Evolutionary conservation across 2,888 invertebrate genomes (phyloP), one percentile per base, ranked within the genome.

Genomic region (Tubulanus polymorphus): DNA sequence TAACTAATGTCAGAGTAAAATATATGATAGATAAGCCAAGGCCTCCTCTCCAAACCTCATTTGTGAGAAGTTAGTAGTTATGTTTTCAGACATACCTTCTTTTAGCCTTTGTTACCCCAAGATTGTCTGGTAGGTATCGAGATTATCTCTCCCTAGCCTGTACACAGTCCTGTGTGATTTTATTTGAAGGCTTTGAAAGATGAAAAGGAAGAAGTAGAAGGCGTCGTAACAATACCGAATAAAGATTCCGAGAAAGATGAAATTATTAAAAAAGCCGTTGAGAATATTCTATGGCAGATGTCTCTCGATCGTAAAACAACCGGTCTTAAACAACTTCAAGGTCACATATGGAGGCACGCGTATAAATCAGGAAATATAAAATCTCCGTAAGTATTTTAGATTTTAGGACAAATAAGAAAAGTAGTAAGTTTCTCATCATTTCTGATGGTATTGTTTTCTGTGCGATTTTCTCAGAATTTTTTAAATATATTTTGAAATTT

Each of bases 301-400:
- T 86, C 88, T 48, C 81, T 82, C 27, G 90, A 93, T 78, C 85
- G 89, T 57, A 91, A 93, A 77, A 85, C 86, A 32, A 85, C 85
- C 3, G 86, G 89, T 3, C 81, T 96, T 59, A 95, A 95, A 77
- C 84, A 85, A 50, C 81, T 96, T n/a, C 95, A 95, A 78, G 94
- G 93, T 0, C 84, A 90, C 60, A 88, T 96, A 68, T 94, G 91
- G 90, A 85, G 86, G 69, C 85, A 87, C 65, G 95, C 91, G 2
- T 95, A 92, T 74, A 84, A 86, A 65, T 83, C 83, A 53, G 90
- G 89, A 32, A 84, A 85, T 32, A 80, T 95, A 2, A 88, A 88
- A 76, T 91, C 90, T 76, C 93, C 94, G 94, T 95, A 81, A 87
- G 93, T 89, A 37, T 29, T 18, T n/a, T 20, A 37, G n/a, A n/a